These are phyloP conservation scores for Mugil cephalus DNA, from an alignment of 2,113 vertebrate species.

Conservation along the genomic window DNA sequence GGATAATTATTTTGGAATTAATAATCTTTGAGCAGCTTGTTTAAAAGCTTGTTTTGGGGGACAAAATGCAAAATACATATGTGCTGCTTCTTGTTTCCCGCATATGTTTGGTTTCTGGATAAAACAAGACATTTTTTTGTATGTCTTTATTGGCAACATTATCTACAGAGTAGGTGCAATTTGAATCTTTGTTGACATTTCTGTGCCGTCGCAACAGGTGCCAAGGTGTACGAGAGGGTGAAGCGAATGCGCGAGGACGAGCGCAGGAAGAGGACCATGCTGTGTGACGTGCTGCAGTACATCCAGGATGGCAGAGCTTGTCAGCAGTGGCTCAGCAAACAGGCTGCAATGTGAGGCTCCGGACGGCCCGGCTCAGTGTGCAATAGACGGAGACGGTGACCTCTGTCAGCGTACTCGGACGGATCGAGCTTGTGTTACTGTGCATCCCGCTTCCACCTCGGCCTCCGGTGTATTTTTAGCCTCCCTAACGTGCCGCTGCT, in stretches of 20 bases:
- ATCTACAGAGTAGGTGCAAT: no score
- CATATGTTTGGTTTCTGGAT: no score
- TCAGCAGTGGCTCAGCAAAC: constrained; percentile 98
- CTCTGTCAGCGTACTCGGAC: constrained; percentile 40
- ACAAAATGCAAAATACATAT: neutral
- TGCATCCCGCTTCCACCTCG: constrained; percentile 6
- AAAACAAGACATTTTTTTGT: no score
- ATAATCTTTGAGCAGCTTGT: constrained; percentile 21
- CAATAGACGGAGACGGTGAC: constrained; percentile 40
- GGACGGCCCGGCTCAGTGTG: constrained; percentile 23
- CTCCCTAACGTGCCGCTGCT: constrained; percentile 32
- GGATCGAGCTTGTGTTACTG: constrained; percentile 21
- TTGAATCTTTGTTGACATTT: neutral
- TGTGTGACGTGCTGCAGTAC: constrained; percentile 96
- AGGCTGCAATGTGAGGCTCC: constrained; percentile 91
- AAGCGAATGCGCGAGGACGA: constrained; percentile 93
- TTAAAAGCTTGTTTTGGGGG: neutral
- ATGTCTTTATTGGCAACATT: no score
- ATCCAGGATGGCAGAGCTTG: constrained; percentile 96
- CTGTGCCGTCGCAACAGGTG: constrained; percentile 82
- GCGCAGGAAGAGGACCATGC: constrained; percentile 93
- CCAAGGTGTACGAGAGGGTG: constrained; percentile 92
- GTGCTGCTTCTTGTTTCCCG: neutral
- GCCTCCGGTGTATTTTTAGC: constrained; percentile 45
- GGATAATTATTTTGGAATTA: neutral